Conservation (phyloP, 2,888 invertebrate species). For the Clusia tigrina region DNA sequence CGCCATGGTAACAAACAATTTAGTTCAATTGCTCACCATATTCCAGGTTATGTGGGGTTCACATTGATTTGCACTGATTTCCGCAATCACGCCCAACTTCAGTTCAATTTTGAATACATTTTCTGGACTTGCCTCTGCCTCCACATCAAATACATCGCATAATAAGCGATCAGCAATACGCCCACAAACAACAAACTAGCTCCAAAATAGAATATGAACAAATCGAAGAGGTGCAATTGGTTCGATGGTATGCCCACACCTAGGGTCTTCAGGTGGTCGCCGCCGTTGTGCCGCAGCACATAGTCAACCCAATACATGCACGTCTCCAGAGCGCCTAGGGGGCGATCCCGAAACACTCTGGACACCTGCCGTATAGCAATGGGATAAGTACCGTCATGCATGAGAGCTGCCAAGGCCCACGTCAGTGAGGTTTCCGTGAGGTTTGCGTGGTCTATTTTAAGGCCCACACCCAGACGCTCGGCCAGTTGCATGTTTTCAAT, state of each 20-base stretch:
- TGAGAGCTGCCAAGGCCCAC: slow-evolving; percentile 60
- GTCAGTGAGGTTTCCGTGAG: slow-evolving; percentile 54
- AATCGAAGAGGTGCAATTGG: slow-evolving; percentile 59
- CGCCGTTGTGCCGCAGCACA: slow-evolving; percentile 60
- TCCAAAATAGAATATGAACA: slow-evolving; percentile 60
- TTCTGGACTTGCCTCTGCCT: slow-evolving; percentile 40
- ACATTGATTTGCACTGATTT: neutral
- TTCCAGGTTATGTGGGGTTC: no score
- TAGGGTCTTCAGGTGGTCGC: slow-evolving; percentile 52
- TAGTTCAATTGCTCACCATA: no score
- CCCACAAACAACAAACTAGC: slow-evolving; percentile 42
- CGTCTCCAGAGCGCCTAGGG: slow-evolving; percentile 58
- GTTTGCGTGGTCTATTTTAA: slow-evolving; percentile 53
- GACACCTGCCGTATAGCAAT: slow-evolving; percentile 57
- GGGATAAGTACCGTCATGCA: slow-evolving; percentile 53
- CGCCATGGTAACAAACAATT: no score
- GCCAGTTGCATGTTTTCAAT: slow-evolving; percentile 53
- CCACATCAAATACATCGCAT: slow-evolving; percentile 33
- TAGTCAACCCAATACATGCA: slow-evolving; percentile 65
- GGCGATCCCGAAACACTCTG: slow-evolving; percentile 60
- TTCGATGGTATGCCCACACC: slow-evolving; percentile 55
- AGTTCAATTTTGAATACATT: slow-evolving; percentile 49
- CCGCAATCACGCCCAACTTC: slow-evolving; percentile 15
- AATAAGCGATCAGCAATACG: slow-evolving; percentile 38
- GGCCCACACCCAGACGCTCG: slow-evolving; percentile 53